Evolutionary conservation across 2,888 invertebrate species (phyloP), one percentile per base, ranked within the genome.

Genomic region (Caenorhabditis panamensis): DNA sequence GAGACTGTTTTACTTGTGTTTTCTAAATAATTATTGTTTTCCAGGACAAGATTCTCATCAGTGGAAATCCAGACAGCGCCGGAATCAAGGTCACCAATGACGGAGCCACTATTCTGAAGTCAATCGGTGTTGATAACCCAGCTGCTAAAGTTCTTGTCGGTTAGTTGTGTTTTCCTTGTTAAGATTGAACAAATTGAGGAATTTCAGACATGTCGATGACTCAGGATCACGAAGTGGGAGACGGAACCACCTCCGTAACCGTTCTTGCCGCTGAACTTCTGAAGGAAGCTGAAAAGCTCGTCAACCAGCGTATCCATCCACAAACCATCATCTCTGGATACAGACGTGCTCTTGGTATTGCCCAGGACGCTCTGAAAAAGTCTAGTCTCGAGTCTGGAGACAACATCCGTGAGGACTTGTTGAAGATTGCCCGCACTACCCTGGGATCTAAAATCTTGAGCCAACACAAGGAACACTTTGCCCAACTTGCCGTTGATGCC

Each of bases 221-320:
- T 2, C 99, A 99, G 91, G 99, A 99, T 92, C 96, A 96, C 91
- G 99, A 99, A 93, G 98, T 99, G 77, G 99, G 99, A 54, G 99
- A 99, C 94, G 99, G 99, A 16, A 99, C 99, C n/a, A 99, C 99
- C 49, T 98, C 98, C 0, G 99, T 99, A 0, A 96, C 97, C 67
- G 98, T 97, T 51, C 92, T 94, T 93, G 98, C 98, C 86, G 94
- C 97, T 64, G 98, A 99, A 92, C 92, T 99, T 63, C 93, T 99
- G 4, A 86, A 92, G 91, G 97, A 97, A 58, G 98, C 98, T 18
- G 99, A 99, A 91, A 95, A 95, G 90, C 92, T 99, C 63, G 94
- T 99, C 75, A 95, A 95, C 68, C 95, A 95, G 92, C 96, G 96
- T 92, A 94, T 99, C 83, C 99, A 99, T 92, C 99, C 99, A 1